phyloP scores from a whole-genome alignment of 2,888 invertebrate genomes.

The Drosophila pseudotalamancana region DNA sequence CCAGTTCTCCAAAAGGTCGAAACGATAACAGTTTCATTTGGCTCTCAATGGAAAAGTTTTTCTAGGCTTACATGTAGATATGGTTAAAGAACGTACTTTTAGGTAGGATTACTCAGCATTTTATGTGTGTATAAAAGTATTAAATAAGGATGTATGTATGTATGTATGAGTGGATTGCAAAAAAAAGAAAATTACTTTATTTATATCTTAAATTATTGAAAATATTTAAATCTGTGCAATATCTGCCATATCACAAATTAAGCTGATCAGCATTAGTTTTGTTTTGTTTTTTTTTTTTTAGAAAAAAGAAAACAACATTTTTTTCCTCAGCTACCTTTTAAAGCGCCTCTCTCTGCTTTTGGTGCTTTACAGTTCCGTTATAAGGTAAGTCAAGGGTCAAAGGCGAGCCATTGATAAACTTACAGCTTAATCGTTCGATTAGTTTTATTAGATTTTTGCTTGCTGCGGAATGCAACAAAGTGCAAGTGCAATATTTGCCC shows the following conservation, averaged over 20 bases:
- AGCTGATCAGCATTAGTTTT: no score
- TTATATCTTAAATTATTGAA: not conserved
- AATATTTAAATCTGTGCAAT: not conserved
- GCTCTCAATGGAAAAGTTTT: constrained; percentile 38
- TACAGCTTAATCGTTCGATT: constrained; percentile 21
- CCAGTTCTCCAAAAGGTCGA: constrained; percentile 66
- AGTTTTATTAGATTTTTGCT: constrained; percentile 19
- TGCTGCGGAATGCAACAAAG: constrained; percentile 28
- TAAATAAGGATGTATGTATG: no score
- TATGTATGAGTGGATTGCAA: not conserved
- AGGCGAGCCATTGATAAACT: constrained; percentile 29
- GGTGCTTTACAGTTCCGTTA: not conserved
- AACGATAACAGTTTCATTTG: not conserved
- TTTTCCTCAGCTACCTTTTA: no score
- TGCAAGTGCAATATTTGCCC: constrained; percentile 7
- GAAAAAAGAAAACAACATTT: no score
- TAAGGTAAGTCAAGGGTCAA: constrained; percentile 25
- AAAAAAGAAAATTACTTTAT: no score
- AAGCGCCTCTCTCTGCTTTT: not conserved
- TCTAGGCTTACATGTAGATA: not conserved
- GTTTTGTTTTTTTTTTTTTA: not conserved
- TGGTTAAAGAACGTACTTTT: no score
- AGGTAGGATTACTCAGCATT: no score
- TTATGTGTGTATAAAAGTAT: no score
- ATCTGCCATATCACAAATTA: not conserved